These are phyloP conservation scores for Rhinophrynus dorsalis DNA, from an alignment of 2,797 vertebrate genomes.

Conservation along the genomic window DNA sequence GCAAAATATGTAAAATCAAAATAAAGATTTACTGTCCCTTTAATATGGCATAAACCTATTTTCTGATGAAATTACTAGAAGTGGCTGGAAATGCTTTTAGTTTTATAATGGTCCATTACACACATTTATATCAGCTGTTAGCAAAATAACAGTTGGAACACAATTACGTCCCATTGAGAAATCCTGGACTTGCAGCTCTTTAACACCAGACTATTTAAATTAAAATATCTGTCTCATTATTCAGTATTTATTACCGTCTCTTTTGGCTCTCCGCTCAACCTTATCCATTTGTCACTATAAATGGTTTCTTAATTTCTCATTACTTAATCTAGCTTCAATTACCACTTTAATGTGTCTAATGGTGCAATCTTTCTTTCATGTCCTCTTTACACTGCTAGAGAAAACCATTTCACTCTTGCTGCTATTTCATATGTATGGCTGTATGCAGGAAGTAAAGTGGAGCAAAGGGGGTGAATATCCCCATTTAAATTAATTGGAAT, in stretches of 20 bases:
- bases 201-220: neutral
- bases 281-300: neutral
- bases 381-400: neutral
- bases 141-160: neutral
- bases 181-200: neutral
- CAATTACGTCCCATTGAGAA: neutral
- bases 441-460: too few relatives aligned
- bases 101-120: neutral
- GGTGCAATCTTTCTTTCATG: neutral
- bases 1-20: too few relatives aligned
- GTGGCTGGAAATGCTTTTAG: neutral
- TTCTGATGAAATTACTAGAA: too few relatives aligned
- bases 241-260: neutral
- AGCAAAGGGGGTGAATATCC: too few relatives aligned
- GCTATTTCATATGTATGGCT: too few relatives aligned
- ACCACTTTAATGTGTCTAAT: neutral
- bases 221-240: neutral
- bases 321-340: slow-evolving; percentile 2
- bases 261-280: neutral
- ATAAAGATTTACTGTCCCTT: too few relatives aligned
- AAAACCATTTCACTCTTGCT: too few relatives aligned
- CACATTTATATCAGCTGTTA: neutral
- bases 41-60: too few relatives aligned
- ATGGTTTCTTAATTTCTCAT: neutral
- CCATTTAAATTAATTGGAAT: too few relatives aligned